Evolutionary conservation across 2,113 vertebrate genomes (phyloP).

Genomic region (Brachypteracias leptosomus): DNA sequence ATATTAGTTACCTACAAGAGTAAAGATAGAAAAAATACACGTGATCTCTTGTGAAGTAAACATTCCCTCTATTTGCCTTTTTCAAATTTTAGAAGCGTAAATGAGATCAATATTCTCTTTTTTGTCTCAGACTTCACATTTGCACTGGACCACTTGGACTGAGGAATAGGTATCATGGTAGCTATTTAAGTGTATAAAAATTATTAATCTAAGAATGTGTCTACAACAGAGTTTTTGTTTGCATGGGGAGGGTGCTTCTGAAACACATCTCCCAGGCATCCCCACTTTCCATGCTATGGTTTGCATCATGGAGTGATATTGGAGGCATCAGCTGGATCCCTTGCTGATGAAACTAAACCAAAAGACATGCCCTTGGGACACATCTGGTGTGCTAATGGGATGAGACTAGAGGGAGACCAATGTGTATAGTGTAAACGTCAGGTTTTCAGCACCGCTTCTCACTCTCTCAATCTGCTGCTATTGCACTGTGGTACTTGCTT

Average conservation of each 20-base stretch:
- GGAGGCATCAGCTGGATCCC: neutral
- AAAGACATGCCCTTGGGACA: too few relatives aligned
- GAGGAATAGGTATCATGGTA: neutral
- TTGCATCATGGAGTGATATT: fast-evolving
- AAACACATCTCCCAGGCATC: neutral
- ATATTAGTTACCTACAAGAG: neutral
- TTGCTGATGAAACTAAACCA: too few relatives aligned
- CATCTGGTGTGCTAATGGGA: neutral
- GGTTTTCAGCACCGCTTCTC: neutral
- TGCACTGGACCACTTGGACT: neutral
- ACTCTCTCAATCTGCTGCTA: neutral
- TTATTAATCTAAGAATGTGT: neutral
- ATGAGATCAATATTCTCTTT: neutral
- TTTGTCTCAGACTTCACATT: neutral
- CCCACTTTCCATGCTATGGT: neutral
- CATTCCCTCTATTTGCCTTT: neutral
- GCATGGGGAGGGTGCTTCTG: neutral
- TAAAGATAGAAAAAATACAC: neutral
- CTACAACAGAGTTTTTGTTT: neutral
- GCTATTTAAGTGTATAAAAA: neutral
- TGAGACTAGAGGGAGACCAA: neutral
- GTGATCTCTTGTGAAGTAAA: neutral
- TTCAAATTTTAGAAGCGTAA: neutral
- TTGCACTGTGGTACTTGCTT: neutral
- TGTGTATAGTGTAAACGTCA: fast-evolving